A percentile compares a stretch with the other conserved stretches of the same genome.
Evolutionary conservation across 2,797 vertebrate species (phyloP).

Genomic region (Gymnocypris eckloni): DNA sequence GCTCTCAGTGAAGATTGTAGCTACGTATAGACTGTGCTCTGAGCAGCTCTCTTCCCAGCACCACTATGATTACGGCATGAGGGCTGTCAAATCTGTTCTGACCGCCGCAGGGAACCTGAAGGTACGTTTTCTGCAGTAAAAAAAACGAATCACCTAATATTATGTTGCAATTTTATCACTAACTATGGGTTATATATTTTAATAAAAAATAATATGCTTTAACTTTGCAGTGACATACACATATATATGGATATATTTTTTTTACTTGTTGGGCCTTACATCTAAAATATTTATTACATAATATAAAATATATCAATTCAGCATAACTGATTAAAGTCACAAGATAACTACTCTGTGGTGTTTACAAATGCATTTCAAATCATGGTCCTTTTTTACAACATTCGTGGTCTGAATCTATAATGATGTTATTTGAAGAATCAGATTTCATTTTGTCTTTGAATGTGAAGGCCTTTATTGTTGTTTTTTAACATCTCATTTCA

Average conservation of each 20-base stretch:
- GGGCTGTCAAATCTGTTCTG: conserved; percentile 91
- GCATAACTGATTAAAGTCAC: background rate
- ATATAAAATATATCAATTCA: background rate
- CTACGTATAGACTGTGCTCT: conserved; percentile 88
- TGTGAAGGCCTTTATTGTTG: conserved; percentile 11
- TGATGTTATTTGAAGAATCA: conserved; percentile 28
- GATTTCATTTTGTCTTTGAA: background rate
- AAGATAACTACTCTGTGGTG: background rate
- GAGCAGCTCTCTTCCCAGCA: conserved; percentile 91
- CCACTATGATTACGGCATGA: conserved; percentile 94
- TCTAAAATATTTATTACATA: background rate
- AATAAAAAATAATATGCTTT: background rate
- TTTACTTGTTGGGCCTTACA: background rate
- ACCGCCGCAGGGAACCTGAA: conserved; percentile 91
- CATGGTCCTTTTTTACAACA: background rate
- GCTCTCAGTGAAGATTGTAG: conserved; percentile 90
- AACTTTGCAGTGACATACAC: background rate
- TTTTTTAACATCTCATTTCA: conserved; percentile 27
- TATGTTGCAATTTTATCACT: background rate
- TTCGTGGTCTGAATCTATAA: background rate
- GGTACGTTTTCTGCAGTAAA: conserved; percentile 69
- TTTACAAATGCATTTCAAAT: background rate
- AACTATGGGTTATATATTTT: background rate
- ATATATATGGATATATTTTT: background rate
- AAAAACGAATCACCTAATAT: background rate